These are phyloP conservation scores for Nemurella pictetii DNA, from an alignment of 2,888 invertebrate species.

Conservation along the genomic window DNA sequence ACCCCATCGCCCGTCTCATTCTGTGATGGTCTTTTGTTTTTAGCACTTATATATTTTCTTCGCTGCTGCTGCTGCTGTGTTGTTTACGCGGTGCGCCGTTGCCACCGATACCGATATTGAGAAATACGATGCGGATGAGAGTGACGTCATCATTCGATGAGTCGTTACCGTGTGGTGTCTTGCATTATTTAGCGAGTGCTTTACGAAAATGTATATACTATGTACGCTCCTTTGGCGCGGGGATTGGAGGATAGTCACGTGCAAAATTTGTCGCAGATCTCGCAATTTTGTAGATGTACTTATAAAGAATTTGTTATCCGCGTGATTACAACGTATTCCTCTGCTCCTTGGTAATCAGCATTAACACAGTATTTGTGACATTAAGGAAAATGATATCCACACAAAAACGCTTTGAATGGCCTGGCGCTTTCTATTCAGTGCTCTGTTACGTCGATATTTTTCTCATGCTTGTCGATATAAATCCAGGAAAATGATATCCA, in stretches of 20 bases:
- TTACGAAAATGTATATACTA: too few relatives aligned
- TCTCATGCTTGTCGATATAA: too few relatives aligned
- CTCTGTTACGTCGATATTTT: too few relatives aligned
- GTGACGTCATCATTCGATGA: background rate
- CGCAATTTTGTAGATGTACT: too few relatives aligned
- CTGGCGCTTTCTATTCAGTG: too few relatives aligned
- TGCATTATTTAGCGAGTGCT: background rate
- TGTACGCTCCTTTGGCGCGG: background rate
- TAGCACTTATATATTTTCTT: constrained; percentile 7
- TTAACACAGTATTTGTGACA: too few relatives aligned
- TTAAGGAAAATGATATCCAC: too few relatives aligned
- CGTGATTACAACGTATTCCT: too few relatives aligned
- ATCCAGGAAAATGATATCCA: too few relatives aligned
- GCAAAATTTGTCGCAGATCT: background rate
- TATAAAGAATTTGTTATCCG: too few relatives aligned
- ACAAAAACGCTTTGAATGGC: too few relatives aligned
- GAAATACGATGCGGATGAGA: background rate
- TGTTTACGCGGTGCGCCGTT: background rate
- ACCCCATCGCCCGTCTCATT: background rate
- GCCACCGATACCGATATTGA: background rate
- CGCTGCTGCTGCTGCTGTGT: background rate
- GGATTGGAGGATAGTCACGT: background rate
- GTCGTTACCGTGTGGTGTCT: background rate
- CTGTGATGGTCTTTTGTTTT: background rate
- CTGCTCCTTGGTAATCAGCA: too few relatives aligned